These are phyloP conservation scores for Protonemura montana DNA, from an alignment of 2,888 invertebrate genomes.

Conservation along the genomic window DNA sequence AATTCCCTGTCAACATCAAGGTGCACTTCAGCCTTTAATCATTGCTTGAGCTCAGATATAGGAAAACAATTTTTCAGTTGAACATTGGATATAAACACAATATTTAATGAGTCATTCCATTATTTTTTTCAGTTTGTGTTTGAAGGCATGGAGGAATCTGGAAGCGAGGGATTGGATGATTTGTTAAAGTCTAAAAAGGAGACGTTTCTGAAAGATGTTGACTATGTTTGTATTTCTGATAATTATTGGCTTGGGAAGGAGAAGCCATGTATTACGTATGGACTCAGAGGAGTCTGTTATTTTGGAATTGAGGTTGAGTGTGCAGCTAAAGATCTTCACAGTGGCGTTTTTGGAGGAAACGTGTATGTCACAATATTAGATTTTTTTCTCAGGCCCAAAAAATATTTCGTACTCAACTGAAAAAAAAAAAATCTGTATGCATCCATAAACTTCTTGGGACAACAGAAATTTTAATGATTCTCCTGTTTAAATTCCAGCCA, in stretches of 20 bases:
- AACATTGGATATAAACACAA: neutral
- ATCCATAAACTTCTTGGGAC: too few species aligned
- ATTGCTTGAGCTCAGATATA: neutral
- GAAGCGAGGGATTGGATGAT: slow-evolving; percentile 94
- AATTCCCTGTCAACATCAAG: slow-evolving; percentile 70
- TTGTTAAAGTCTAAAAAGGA: slow-evolving; percentile 75
- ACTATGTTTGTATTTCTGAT: slow-evolving; percentile 97
- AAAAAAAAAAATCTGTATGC: too few species aligned
- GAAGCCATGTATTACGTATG: slow-evolving; percentile 98
- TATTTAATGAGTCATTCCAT: neutral
- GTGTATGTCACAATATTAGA: slow-evolving; percentile 66
- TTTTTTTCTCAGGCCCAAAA: slow-evolving; percentile 30
- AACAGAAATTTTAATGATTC: too few species aligned
- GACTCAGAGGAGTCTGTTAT: slow-evolving; percentile 91
- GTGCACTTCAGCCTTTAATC: slow-evolving; percentile 53
- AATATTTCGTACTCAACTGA: too few species aligned
- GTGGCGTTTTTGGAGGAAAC: slow-evolving; percentile 94
- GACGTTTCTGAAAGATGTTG: slow-evolving; percentile 81
- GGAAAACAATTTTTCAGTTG: slow-evolving; percentile 17
- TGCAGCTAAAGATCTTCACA: slow-evolving; percentile 91
- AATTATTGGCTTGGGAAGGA: slow-evolving; percentile 98
- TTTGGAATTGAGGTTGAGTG: slow-evolving; percentile 89
- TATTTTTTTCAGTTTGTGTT: slow-evolving; percentile 75
- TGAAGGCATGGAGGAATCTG: slow-evolving; percentile 99
- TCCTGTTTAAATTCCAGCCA: slow-evolving; percentile 64